A percentile compares a stretch with the other conserved stretches of the same genome.
Evolutionary conservation across 2,888 invertebrate species (phyloP).

Genomic region (Crocallis elinguaria): DNA sequence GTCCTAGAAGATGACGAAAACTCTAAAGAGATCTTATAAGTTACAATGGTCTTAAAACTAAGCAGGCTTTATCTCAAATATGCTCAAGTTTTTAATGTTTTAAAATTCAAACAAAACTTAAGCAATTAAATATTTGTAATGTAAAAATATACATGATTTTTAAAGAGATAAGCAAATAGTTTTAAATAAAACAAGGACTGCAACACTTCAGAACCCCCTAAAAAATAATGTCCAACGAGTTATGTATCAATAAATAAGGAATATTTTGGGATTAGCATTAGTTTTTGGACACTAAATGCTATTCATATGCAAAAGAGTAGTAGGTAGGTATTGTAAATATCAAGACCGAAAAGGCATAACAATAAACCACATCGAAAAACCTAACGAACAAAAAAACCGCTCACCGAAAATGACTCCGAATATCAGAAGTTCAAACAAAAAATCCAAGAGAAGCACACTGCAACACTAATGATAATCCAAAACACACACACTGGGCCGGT

Average conservation of each 20-base stretch:
- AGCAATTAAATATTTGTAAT: too few species aligned
- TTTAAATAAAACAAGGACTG: too few species aligned
- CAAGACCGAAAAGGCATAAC: constrained; percentile 29
- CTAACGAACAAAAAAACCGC: constrained; percentile 45
- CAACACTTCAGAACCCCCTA: background rate
- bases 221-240: constrained; percentile 1
- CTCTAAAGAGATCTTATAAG: too few species aligned
- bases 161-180: too few species aligned
- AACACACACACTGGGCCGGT: constrained; percentile 34
- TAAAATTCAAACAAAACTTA: too few species aligned
- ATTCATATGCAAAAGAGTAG: constrained; percentile 24
- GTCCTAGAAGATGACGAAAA: too few species aligned
- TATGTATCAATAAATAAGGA: constrained; percentile 15
- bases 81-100: too few species aligned
- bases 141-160: too few species aligned
- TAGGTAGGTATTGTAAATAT: constrained; percentile 17
- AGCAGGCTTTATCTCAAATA: too few species aligned
- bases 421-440: constrained; percentile 33
- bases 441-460: constrained; percentile 42
- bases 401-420: constrained; percentile 60
- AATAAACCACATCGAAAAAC: constrained; percentile 43
- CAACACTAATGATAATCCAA: constrained; percentile 26
- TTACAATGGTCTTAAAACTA: too few species aligned
- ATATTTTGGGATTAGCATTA: constrained; percentile 11
- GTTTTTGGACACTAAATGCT: constrained; percentile 19